These are phyloP conservation scores for Gasterosteus nipponicus DNA, from an alignment of 2,113 vertebrate species.

Conservation along the genomic window DNA sequence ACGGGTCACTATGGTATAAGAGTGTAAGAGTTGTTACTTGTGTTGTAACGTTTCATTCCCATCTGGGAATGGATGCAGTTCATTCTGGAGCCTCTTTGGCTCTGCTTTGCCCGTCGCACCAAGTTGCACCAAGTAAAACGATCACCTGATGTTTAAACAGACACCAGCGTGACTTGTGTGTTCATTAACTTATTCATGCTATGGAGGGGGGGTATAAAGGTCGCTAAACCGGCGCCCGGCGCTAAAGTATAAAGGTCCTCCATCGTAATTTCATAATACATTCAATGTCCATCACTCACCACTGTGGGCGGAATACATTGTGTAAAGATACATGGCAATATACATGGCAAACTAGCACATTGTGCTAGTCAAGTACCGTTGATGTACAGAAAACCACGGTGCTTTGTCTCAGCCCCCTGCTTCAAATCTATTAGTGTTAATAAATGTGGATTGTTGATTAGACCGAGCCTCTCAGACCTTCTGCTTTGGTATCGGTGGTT, in stretches of 20 bases:
- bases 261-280: background rate
- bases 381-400: background rate
- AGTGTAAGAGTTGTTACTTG: no score
- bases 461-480: conserved; percentile 30
- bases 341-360: background rate
- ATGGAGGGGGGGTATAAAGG: background rate
- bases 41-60: no score
- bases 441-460: background rate
- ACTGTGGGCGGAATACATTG: background rate
- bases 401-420: background rate
- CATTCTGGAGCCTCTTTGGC: background rate
- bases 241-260: background rate
- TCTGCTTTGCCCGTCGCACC: background rate
- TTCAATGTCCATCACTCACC: background rate
- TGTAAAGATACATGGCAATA: background rate
- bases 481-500: conserved; percentile 9
- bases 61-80: background rate
- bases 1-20: no score
- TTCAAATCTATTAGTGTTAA: background rate
- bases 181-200: background rate
- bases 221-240: no score
- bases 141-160: conserved; percentile 24
- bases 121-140: background rate
- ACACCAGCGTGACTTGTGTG: background rate
- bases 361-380: background rate